These are phyloP conservation scores for Pyxicephalus adspersus DNA, from an alignment of 2,113 vertebrate genomes.

Conservation along the genomic window DNA sequence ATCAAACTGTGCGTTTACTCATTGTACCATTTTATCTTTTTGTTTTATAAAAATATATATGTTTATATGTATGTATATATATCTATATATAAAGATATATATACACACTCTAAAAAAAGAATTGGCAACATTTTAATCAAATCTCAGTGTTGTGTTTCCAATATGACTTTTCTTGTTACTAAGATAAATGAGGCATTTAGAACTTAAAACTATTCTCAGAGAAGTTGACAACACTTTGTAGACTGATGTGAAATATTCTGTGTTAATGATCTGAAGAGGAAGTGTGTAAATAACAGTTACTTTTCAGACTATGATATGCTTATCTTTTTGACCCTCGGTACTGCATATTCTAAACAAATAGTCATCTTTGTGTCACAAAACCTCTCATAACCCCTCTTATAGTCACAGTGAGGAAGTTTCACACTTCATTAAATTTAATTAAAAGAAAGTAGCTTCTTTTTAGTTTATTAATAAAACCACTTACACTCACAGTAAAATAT, in stretches of 20 bases:
- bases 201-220: constrained; percentile 11
- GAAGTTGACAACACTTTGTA: constrained; percentile 27
- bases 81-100: no score
- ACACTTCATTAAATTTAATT: constrained; percentile 3
- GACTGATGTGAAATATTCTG: constrained; percentile 11
- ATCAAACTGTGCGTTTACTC: no score
- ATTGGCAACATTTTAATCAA: constrained; percentile 36
- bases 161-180: constrained; percentile 31
- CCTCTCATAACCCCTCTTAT: constrained; percentile 35
- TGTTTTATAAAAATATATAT: no score
- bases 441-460: neutral
- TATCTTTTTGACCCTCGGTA: constrained; percentile 24
- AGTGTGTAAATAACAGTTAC: constrained; percentile 31
- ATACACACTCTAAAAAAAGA: neutral
- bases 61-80: no score
- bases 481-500: no score
- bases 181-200: constrained; percentile 31
- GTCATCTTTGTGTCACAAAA: constrained; percentile 25
- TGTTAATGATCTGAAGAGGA: constrained; percentile 45
- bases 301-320: constrained; percentile 5
- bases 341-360: constrained; percentile 12
- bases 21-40: no score
- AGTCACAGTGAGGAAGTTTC: neutral
- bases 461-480: neutral
- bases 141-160: neutral